Base-by-base conservation (phyloP, 2,797 vertebrate genomes). In the Buphagus erythrorhynchus region DNA sequence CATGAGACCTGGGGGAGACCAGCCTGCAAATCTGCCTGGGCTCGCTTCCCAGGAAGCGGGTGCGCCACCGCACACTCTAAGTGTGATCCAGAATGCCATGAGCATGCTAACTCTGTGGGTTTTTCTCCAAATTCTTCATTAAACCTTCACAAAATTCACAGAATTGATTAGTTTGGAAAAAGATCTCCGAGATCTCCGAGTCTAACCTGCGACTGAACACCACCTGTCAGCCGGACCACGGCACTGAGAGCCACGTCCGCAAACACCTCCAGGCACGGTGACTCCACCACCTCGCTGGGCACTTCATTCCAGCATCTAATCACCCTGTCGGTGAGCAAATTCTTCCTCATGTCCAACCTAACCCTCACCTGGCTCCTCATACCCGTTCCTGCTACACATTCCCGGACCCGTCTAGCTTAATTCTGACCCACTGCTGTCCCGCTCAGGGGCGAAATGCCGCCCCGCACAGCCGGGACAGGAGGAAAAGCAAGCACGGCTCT, bases 41-140 rank as follows among this genome's bases (percentile, higher is more conserved):
- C 0, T 16, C 2, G 2, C 54, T 18, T 10, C 42, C 63, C 40
- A 3, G 5, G 12, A 25, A 16, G 21, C 0, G 1, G 3, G 14
- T 4, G 54, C 18, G 62, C 25, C 43, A 6, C 11, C 1, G 4
- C 36, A 14, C 15, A 0, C 10, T 8, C 6, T 6, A 28, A 17
- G 10, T 1, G 18, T 1, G 35, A 43, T 51, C 11, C 45, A 19
- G 7, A 66, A 48, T 3, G 20, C 17, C n/a, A 17, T 0, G 1
- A n/a, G 18, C 9, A 21, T 0, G 2, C 28, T 16, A 31, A 28
- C 13, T 28, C 38, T 2, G 1, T 1, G 16, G 3, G 0, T 0
- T 29, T 36, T 57, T 13, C 13, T 42, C 18, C 29, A 49, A 52
- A 48, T 26, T 33, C 43, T 31, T 40, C 19, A 36, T 17, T 49